Base-by-base conservation (phyloP, 2,888 invertebrate species). In the Leptinotarsa juncta region DNA sequence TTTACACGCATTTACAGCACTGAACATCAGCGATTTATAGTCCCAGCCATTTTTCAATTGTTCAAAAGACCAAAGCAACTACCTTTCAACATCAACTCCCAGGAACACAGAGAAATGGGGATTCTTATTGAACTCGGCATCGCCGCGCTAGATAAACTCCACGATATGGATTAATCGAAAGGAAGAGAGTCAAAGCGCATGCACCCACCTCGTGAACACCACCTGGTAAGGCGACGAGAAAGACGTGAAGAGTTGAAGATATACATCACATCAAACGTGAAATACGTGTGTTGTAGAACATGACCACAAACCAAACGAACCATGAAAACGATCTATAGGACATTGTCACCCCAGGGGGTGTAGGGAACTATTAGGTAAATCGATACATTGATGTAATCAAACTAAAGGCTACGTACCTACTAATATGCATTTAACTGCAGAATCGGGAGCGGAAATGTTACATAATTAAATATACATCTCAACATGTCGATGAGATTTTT, bases 91-190 rank as follows among this genome's bases (percentile, higher is more conserved):
- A 32, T 32, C 32, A 32, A 5, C 5, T 51, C 18, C 10, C 18
- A 53, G 53, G 20, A 23, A 57, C 57, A 3, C 48, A 14, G 14
- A 12, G 14, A 12, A 16, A 16, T 15, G 16, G 66, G 49, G 49
- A n/a, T 32, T 18, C 12, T 5, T n/a, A 1, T 14, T 20, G 48
- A 32, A 73, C 16, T 7, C 55, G 79, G 71, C 79, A 79, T 74
- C 77, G 26, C 16, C 26, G 72, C 32, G 20, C n/a, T 53, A 67
- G 62, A 67, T 69, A 71, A 74, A 70, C 48, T 57, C 73, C 55
- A 72, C 77, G 75, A 77, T 82, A 82, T 82, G 81, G 82, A 82
- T 82, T 82, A 81, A 78, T 80, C 76, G 78, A 65, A 70, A 67
- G 71, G 65, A 67, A 55, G 71, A 67, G 72, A 66, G 67, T 20